A percentile compares a stretch with the other conserved stretches of the same genome.
phyloP scores from a whole-genome alignment of 2,113 vertebrate species.

The Pao palembangensis region DNA sequence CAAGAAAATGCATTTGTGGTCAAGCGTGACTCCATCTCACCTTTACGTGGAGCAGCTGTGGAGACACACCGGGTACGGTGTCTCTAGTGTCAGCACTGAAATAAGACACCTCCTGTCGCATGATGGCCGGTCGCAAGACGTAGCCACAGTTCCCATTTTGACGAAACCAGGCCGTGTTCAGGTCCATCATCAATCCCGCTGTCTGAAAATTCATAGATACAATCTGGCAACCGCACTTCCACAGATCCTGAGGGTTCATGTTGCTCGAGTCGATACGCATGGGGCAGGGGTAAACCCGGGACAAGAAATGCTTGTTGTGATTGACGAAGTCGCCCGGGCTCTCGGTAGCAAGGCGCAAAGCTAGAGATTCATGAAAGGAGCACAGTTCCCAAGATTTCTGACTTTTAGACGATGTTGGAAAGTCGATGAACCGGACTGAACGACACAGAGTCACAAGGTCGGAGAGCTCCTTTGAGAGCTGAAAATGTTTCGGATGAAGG shows the following conservation, averaged over 20 bases:
- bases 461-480: constrained; percentile 86
- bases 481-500: constrained; percentile 74
- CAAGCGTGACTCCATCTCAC: constrained; percentile 22
- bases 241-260: constrained; percentile 94
- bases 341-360: constrained; percentile 82
- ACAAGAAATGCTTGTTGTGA: constrained; percentile 90
- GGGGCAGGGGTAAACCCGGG: constrained; percentile 85
- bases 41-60: constrained; percentile 87
- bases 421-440: constrained; percentile 84
- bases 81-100: constrained; percentile 91
- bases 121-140: constrained; percentile 89
- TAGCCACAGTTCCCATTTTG: constrained; percentile 93
- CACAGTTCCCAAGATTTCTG: constrained; percentile 92
- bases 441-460: constrained; percentile 87
- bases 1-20: neutral
- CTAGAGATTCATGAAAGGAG: constrained; percentile 87
- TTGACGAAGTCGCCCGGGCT: constrained; percentile 89
- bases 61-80: constrained; percentile 88
- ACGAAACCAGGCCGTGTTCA: constrained; percentile 91
- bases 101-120: constrained; percentile 92
- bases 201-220: constrained; percentile 96
- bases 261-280: constrained; percentile 94
- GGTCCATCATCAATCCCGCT: constrained; percentile 92
- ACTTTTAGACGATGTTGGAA: constrained; percentile 81
- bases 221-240: constrained; percentile 94